phyloP scores from a whole-genome alignment of 2,888 invertebrate species.

The Euphydryas editha region DNA sequence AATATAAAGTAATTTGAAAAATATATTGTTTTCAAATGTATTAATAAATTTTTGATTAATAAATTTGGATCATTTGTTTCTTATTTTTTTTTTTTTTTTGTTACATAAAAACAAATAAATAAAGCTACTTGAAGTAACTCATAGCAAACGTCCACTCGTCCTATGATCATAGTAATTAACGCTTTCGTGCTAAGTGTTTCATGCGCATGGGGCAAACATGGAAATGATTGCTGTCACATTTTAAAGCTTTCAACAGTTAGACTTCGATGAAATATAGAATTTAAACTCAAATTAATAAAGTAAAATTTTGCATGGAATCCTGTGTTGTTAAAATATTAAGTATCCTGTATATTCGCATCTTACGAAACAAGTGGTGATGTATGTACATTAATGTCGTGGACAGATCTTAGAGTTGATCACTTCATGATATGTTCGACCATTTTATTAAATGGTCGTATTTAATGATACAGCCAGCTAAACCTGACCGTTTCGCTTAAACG shows the following conservation, averaged over 20 bases:
- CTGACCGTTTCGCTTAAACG: no score
- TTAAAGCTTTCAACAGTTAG: background rate
- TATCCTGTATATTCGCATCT: background rate
- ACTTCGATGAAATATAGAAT: conserved; percentile 8
- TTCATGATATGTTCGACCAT: no score
- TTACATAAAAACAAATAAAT: background rate
- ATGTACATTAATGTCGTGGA: background rate
- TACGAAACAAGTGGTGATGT: background rate
- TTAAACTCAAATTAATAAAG: background rate
- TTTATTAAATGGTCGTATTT: no score
- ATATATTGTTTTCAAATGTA: no score
- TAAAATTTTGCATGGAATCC: background rate
- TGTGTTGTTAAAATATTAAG: background rate
- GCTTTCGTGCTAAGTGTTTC: conserved; percentile 21
- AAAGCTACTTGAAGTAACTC: background rate
- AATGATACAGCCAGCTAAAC: no score
- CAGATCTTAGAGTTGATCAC: no score
- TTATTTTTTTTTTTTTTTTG: no score
- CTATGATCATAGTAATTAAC: conserved; percentile 28
- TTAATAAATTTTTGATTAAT: no score
- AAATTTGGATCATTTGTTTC: no score
- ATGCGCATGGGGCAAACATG: conserved; percentile 16
- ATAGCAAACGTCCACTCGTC: conserved; percentile 4
- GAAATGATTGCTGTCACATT: conserved; percentile 9
- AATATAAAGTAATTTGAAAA: no score